These are phyloP conservation scores for Aleiodes testaceus DNA, from an alignment of 2,888 invertebrate species.

Conservation along the genomic window DNA sequence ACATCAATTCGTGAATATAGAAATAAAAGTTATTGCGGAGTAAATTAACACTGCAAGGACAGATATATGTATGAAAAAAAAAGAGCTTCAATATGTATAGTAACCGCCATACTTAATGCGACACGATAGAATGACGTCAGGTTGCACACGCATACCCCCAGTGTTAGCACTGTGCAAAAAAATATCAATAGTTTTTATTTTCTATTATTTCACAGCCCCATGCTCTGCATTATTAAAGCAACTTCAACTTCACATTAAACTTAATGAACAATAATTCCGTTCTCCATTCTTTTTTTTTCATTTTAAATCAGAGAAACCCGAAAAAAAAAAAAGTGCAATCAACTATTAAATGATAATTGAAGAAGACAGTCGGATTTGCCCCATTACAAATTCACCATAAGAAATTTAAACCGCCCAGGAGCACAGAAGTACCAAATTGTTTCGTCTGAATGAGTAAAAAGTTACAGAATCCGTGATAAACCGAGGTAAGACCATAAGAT, in stretches of 20 bases:
- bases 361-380: constrained; percentile 1
- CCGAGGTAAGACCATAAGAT: constrained; percentile 37
- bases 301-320: no score
- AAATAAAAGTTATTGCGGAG: background rate
- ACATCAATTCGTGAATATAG: background rate
- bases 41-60: constrained; percentile 17
- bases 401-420: constrained; percentile 17
- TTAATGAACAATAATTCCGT: no score
- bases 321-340: no score
- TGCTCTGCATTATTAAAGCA: background rate
- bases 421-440: constrained; percentile 17
- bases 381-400: constrained; percentile 10
- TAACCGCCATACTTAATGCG: constrained; percentile 58
- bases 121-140: constrained; percentile 59
- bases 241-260: constrained; percentile 20
- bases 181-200: constrained; percentile 42
- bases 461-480: constrained; percentile 14
- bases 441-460: constrained; percentile 18
- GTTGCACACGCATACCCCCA: constrained; percentile 53
- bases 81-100: constrained; percentile 31
- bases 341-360: constrained; percentile 5
- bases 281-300: no score
- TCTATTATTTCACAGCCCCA: constrained; percentile 15
- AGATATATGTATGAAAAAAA: constrained; percentile 7
- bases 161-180: constrained; percentile 31